Conservation (phyloP, 2,797 vertebrate genomes). For the Tapirus indicus region DNA sequence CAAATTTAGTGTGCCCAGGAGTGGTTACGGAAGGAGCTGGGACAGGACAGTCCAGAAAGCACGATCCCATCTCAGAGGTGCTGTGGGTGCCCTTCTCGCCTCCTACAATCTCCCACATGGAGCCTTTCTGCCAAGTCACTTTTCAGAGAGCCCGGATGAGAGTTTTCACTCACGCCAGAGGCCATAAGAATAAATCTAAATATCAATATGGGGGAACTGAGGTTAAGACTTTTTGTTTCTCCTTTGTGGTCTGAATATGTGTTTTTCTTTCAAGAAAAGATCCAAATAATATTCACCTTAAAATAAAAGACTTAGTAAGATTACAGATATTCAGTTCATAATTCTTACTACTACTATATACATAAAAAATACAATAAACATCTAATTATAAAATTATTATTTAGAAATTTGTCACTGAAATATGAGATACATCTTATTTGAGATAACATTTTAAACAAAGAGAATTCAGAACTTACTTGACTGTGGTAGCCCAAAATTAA, state of each 20-base stretch:
- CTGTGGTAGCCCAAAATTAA: background rate
- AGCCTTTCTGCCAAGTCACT: background rate
- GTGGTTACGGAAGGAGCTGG: background rate
- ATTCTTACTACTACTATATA: background rate
- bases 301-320: background rate
- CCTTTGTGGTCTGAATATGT: background rate
- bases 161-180: background rate
- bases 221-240: background rate
- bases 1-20: background rate
- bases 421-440: background rate
- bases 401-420: constrained; percentile 2
- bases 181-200: background rate
- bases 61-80: background rate
- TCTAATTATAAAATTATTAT: background rate
- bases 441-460: background rate
- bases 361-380: background rate
- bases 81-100: background rate
- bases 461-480: background rate
- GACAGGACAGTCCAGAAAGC: background rate
- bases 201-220: background rate
- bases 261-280: background rate
- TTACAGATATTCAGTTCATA: background rate
- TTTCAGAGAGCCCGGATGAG: background rate
- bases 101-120: background rate
- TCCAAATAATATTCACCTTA: background rate